These are phyloP conservation scores for Elymnias hypermnestra DNA, from an alignment of 1,140 invertebrate species.

Conservation along the genomic window DNA sequence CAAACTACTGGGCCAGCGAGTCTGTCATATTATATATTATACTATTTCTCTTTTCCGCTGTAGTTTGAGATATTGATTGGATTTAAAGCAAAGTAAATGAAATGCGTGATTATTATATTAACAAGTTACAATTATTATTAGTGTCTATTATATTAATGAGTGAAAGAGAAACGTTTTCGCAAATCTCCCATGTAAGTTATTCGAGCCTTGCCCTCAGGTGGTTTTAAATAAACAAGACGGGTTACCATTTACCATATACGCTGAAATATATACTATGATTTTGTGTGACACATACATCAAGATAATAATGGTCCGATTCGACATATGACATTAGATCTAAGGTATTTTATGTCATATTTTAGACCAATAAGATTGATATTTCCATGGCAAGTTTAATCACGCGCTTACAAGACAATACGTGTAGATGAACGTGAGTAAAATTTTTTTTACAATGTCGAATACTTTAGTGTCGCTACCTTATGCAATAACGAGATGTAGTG, in stretches of 20 bases:
- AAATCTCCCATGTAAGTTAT: constrained; percentile 51
- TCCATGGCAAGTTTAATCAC: constrained; percentile 1
- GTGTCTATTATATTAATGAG: too few relatives aligned
- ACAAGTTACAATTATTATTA: too few relatives aligned
- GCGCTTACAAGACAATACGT: constrained; percentile 13
- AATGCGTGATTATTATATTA: too few relatives aligned
- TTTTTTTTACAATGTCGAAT: constrained; percentile 8
- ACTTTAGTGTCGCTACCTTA: constrained; percentile 7
- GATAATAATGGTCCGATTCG: constrained; percentile 10
- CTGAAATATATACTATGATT: not conserved
- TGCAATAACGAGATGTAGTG: constrained; percentile 4
- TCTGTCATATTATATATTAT: too few relatives aligned
- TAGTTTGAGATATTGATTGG: too few relatives aligned
- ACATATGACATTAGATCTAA: not conserved
- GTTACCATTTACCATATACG: not conserved
- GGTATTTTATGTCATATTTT: constrained; percentile 1
- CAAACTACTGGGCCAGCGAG: too few relatives aligned
- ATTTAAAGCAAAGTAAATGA: too few relatives aligned
- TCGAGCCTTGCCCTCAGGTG: constrained; percentile 38
- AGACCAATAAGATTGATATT: not conserved
- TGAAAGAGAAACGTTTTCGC: too few relatives aligned
- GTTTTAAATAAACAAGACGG: constrained; percentile 15
- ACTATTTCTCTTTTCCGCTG: too few relatives aligned
- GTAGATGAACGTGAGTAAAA: constrained; percentile 16
- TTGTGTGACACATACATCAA: constrained; percentile 14